A percentile compares a stretch with the other conserved stretches of the same genome.
Conservation (phyloP, 1,140 invertebrate genomes). For the Dendrolimus punctatus region DNA sequence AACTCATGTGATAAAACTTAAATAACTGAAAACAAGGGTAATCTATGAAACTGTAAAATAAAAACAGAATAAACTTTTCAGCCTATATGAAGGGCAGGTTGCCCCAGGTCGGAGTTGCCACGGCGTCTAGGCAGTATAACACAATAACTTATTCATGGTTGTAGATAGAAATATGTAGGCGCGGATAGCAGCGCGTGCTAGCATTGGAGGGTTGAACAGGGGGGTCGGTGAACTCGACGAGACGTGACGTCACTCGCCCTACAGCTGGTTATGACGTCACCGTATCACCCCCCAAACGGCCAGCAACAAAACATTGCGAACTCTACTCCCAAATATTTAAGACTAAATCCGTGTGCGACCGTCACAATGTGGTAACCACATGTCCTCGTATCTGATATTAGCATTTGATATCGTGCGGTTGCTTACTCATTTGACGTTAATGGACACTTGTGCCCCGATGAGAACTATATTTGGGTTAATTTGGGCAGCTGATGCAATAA, state of each 20-base stretch:
- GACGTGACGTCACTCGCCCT: constrained; percentile 59
- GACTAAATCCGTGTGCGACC: constrained; percentile 38
- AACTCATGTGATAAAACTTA: neutral
- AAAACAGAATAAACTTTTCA: neutral
- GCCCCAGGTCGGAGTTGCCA: constrained; percentile 47
- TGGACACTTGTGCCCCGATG: constrained; percentile 29
- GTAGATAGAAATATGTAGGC: constrained; percentile 28
- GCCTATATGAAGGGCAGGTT: constrained; percentile 33
- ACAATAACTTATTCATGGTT: constrained; percentile 59
- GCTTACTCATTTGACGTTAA: constrained; percentile 38
- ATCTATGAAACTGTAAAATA: constrained; percentile 1
- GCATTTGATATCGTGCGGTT: constrained; percentile 47
- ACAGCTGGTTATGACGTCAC: constrained; percentile 67
- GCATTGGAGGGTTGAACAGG: constrained; percentile 35
- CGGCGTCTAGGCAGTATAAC: constrained; percentile 33
- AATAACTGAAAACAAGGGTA: neutral
- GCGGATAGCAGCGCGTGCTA: constrained; percentile 21
- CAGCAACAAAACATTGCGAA: constrained; percentile 43
- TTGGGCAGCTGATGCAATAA: constrained; percentile 20
- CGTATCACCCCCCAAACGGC: constrained; percentile 19
- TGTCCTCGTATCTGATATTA: constrained; percentile 41
- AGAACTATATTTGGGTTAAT: constrained; percentile 25
- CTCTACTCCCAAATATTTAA: constrained; percentile 36
- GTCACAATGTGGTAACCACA: constrained; percentile 43
- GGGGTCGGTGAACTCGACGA: constrained; percentile 48